phyloP scores from a whole-genome alignment of 2,888 invertebrate species.

The Syritta pipiens region DNA sequence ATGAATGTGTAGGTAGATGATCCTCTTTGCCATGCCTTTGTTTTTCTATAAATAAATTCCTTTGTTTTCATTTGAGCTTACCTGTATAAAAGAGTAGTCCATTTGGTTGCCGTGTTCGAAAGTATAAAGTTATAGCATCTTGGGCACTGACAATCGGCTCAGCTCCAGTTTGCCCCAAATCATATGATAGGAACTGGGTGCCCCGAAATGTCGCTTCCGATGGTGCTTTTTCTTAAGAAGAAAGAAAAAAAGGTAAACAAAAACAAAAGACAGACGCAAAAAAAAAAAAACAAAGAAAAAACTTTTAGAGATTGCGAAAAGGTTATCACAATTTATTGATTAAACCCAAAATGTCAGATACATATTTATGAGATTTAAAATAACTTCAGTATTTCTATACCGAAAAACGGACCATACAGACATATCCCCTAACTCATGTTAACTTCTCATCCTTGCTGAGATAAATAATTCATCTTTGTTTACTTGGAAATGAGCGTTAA shows the following conservation, averaged over 20 bases:
- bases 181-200: conserved; percentile 94
- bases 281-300: conserved; percentile 2
- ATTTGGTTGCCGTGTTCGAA: conserved; percentile 94
- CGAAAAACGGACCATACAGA: no score
- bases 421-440: not conserved
- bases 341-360: conserved; percentile 24
- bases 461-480: not conserved
- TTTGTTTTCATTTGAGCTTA: conserved; percentile 77
- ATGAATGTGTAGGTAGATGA: conserved; percentile 10
- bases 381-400: conserved; percentile 2
- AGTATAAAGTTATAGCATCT: conserved; percentile 93
- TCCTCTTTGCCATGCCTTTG: conserved; percentile 72
- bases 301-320: conserved; percentile 11
- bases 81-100: conserved; percentile 96
- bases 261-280: conserved; percentile 1
- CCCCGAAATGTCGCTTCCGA: conserved; percentile 96
- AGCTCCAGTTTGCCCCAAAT: conserved; percentile 90
- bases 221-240: conserved; percentile 90
- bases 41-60: conserved; percentile 48
- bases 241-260: conserved; percentile 18
- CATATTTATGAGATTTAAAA: conserved; percentile 41
- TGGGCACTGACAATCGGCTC: conserved; percentile 94
- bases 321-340: conserved; percentile 45
- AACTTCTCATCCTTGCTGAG: not conserved
- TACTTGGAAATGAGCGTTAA: not conserved